Evolutionary conservation across 2,797 vertebrate genomes (phyloP), one percentile per base, ranked within the genome.

Genomic region (Cichlasoma orientale): DNA sequence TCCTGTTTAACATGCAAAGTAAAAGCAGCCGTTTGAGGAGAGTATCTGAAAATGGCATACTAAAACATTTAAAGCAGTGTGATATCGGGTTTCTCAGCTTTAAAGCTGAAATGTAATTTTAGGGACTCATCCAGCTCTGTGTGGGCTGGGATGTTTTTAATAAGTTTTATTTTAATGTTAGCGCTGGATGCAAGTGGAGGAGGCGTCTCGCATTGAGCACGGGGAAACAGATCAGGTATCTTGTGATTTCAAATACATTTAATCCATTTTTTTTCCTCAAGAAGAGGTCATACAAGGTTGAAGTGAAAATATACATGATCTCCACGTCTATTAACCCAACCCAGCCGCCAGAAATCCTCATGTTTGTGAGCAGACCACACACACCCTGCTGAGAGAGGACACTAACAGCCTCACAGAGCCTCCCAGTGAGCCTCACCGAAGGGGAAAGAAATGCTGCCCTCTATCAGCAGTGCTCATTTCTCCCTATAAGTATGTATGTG

Each of bases 381-480:
- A 36, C 54, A 59, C 53, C 53, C 25, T 71, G 50, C 50, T 33
- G 71, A 44, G 58, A 54, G 79, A 68, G 66, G 53, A 55, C 59
- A 59, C 27, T 19, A 33, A 33, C 59, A 54, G 71, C 52, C 56
- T 61, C 68, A 72, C 54, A 52, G 61, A 56, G 66, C 54, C 63
- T 59, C 61, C 31, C 7, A 16, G 27, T 0, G 7, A 73, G 55
- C n/a, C 70, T 61, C 66, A 16, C 63, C 16, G 52, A 56, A 13
- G 27, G 83, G 61, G 79, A 72, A 70, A 38, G 91, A 94, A 93
- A 95, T 92, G 89, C 94, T 93, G 93, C 95, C 95, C 93, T 93
- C 94, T 95, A 86, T 83, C 93, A 91, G 92, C 79, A 5, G 84
- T 82, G 84, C 68, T 86, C 41, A 75, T 83, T 80, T 72, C 79